phyloP scores from a whole-genome alignment of 2,888 invertebrate species.

The Zygaena filipendulae region DNA sequence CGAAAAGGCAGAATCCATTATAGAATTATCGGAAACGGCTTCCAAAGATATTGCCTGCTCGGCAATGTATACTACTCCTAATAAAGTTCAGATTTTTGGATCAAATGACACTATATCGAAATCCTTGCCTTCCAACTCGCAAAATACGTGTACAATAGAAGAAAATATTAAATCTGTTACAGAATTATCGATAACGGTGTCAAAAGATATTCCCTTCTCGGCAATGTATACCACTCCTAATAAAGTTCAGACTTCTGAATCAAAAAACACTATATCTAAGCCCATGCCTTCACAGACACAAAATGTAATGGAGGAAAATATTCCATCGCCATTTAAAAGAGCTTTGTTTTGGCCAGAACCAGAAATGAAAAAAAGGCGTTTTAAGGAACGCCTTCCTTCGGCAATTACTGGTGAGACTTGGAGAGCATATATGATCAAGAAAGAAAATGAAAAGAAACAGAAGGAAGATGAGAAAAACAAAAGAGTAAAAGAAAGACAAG shows the following conservation, averaged over 20 bases:
- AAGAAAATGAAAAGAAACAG: conserved; percentile 14
- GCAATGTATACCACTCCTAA: conserved; percentile 2
- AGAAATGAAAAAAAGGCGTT: conserved; percentile 11
- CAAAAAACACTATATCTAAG: not conserved
- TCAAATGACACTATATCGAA: conserved; percentile 6
- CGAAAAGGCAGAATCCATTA: not conserved
- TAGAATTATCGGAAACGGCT: not conserved
- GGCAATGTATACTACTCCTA: conserved; percentile 6
- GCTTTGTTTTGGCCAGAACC: conserved; percentile 14
- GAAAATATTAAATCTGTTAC: conserved; percentile 8
- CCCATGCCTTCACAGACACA: conserved; percentile 1
- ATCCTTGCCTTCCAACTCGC: conserved; percentile 6
- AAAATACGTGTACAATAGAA: conserved; percentile 7
- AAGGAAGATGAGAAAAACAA: conserved; percentile 9
- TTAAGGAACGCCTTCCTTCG: conserved; percentile 12
- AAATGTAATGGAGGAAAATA: conserved; percentile 2
- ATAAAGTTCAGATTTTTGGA: conserved; percentile 7
- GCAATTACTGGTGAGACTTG: conserved; percentile 12
- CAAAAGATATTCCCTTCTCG: conserved; percentile 1
- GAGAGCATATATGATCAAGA: conserved; percentile 10
- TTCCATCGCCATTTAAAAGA: conserved; percentile 12
- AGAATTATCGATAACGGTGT: conserved; percentile 3
- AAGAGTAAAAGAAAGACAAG: conserved; percentile 9
- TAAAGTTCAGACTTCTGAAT: conserved; percentile 1
- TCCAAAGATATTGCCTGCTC: conserved; percentile 4